Evolutionary conservation across 2,888 invertebrate species (phyloP).

Genomic region (Xanthorhoe spadicearia): DNA sequence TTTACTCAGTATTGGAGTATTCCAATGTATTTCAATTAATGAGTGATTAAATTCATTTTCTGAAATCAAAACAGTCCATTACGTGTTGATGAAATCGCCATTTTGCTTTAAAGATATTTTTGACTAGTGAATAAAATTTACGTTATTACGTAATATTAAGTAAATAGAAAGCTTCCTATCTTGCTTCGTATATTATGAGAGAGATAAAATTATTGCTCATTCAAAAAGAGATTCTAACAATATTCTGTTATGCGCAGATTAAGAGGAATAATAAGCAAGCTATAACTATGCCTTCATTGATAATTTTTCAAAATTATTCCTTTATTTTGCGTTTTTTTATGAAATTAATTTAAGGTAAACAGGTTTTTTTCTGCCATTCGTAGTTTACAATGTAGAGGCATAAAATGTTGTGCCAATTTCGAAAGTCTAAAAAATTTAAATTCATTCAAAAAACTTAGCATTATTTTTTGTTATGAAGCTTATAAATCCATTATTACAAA

Average conservation of each 20-base stretch:
- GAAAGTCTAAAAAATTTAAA: too few relatives aligned
- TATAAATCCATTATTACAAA: too few relatives aligned
- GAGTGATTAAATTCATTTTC: not conserved
- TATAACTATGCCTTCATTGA: not conserved
- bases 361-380: too few relatives aligned
- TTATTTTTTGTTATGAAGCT: too few relatives aligned
- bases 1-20: too few relatives aligned
- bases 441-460: too few relatives aligned
- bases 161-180: slow-evolving; percentile 64
- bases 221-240: slow-evolving; percentile 27
- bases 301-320: too few relatives aligned
- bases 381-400: too few relatives aligned
- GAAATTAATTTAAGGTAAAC: too few relatives aligned
- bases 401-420: too few relatives aligned
- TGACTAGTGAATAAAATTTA: slow-evolving; percentile 81
- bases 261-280: slow-evolving; percentile 3
- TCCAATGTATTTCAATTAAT: too few relatives aligned
- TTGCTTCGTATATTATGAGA: slow-evolving; percentile 46
- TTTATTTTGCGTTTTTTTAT: too few relatives aligned
- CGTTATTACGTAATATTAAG: slow-evolving; percentile 64
- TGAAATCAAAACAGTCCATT: not conserved
- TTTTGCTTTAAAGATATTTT: slow-evolving; percentile 68
- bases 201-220: slow-evolving; percentile 40
- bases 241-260: not conserved
- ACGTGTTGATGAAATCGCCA: slow-evolving; percentile 26